These are phyloP conservation scores for Ceratothoa steindachneri DNA, from an alignment of 2,888 invertebrate genomes.

Conservation along the genomic window DNA sequence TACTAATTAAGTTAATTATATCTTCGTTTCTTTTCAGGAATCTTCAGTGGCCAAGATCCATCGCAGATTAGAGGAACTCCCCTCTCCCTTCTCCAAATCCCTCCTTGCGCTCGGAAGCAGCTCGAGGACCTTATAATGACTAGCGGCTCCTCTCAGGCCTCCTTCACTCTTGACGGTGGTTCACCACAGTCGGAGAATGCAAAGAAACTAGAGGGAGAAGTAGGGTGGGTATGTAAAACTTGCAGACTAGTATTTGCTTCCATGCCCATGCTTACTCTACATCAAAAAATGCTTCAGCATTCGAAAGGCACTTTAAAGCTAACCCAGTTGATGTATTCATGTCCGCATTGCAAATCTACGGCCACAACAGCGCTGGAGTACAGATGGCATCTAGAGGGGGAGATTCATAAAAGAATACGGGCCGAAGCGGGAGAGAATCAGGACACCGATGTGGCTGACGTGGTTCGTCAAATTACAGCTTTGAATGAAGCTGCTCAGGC, in stretches of 20 bases:
- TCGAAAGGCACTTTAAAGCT: slow-evolving; percentile 34
- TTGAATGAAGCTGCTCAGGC: slow-evolving; percentile 35
- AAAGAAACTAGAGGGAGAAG: slow-evolving; percentile 38
- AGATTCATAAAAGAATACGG: slow-evolving; percentile 21
- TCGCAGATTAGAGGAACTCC: slow-evolving; percentile 30
- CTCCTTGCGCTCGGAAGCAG: slow-evolving; percentile 35
- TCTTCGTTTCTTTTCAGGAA: neutral
- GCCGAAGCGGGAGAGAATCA: slow-evolving; percentile 3
- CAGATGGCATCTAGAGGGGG: slow-evolving; percentile 32
- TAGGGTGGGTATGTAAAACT: slow-evolving; percentile 45
- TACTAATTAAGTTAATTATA: too few species aligned
- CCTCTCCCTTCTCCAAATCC: slow-evolving; percentile 43
- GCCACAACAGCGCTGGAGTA: slow-evolving; percentile 33
- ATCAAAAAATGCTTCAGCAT: slow-evolving; percentile 40
- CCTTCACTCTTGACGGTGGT: slow-evolving; percentile 43
- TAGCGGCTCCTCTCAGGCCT: slow-evolving; percentile 31
- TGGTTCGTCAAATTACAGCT: slow-evolving; percentile 41
- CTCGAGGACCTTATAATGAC: slow-evolving; percentile 33
- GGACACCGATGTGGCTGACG: slow-evolving; percentile 36
- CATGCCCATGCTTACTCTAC: slow-evolving; percentile 28
- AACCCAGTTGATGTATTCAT: slow-evolving; percentile 44
- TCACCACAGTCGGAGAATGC: slow-evolving; percentile 25
- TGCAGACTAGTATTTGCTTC: slow-evolving; percentile 46
- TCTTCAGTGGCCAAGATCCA: neutral
- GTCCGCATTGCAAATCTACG: slow-evolving; percentile 25